phyloP scores from a whole-genome alignment of 2,888 invertebrate genomes.

The Polydrusus cervinus region DNA sequence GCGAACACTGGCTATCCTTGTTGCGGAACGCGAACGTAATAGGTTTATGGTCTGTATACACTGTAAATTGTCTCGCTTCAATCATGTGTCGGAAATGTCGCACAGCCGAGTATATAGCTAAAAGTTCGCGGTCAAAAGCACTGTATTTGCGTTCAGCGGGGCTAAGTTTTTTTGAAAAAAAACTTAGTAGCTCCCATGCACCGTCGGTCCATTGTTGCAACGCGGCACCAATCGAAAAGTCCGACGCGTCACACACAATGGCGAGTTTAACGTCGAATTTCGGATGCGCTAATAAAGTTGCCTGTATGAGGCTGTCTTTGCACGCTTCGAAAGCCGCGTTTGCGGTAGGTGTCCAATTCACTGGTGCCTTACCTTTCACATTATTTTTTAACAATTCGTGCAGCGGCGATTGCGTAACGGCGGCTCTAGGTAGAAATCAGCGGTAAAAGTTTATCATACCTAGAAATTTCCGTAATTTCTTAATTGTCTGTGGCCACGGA shows the following conservation, averaged over 20 bases:
- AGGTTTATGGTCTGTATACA: constrained; percentile 29
- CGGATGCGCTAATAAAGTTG: constrained; percentile 4
- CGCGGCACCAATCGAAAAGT: constrained; percentile 53
- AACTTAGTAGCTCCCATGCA: constrained; percentile 42
- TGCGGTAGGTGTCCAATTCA: constrained; percentile 37
- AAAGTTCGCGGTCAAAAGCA: constrained; percentile 66
- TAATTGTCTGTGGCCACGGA: constrained; percentile 22
- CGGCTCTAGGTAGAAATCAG: constrained; percentile 31
- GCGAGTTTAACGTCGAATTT: constrained; percentile 5
- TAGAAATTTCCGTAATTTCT: constrained; percentile 33
- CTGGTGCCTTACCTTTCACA: constrained; percentile 28
- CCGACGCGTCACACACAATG: constrained; percentile 63
- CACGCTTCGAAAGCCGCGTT: constrained; percentile 22
- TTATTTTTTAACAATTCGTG: constrained; percentile 24
- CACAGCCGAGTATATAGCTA: constrained; percentile 44
- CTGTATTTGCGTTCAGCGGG: constrained; percentile 61
- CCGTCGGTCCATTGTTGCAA: constrained; percentile 37
- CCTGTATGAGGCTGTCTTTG: not conserved
- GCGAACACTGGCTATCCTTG: constrained; percentile 11
- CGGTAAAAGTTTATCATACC: constrained; percentile 50
- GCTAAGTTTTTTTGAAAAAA: constrained; percentile 41
- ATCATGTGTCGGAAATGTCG: constrained; percentile 44
- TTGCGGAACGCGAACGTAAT: constrained; percentile 20
- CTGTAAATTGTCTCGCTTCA: too few species aligned
- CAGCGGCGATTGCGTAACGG: constrained; percentile 33